Evolutionary conservation across 2,797 vertebrate genomes (phyloP), one percentile per base, ranked within the genome.

Genomic region (Coregonus ussuriensis): DNA sequence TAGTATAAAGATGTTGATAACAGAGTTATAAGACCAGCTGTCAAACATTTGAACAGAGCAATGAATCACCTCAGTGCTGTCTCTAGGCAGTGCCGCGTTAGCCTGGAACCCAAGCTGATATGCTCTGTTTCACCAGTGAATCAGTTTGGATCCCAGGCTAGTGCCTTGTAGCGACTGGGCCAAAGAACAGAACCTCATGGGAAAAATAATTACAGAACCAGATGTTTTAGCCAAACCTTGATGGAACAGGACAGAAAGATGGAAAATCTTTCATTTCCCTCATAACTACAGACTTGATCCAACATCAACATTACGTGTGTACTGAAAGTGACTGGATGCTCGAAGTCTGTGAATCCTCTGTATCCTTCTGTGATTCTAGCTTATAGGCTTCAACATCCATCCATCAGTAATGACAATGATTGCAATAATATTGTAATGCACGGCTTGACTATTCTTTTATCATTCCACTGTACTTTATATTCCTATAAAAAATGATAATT

Each of bases 111-210:
- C 14, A 54, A 18, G 3, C 54, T 56, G 16, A 56, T 56, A 56
- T 18, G 54, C 13, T 56, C 35, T 37, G 18, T 56, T 54, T 56
- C 16, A 11, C 15, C 16, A 56, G 54, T 6, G 18, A n/a, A 18
- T 59, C 54, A 6, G 54, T 59, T 18, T n/a, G 16, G 37, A 41
- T 41, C 37, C 6, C 6, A 41, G 37, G 37, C 37, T 7, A 41
- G 6, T 41, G 37, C 37, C 7, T 1, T 41, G 37, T 7, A 41
- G 37, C 37, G 16, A 54, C 11, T 47, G 65, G 71, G 62, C 16
- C 75, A 63, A 76, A 73, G 59, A 80, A 70, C 25, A 18, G 33
- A 67, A 25, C 2, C 2, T 67, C 51, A 79, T 53, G 37, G 16
- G 66, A 16, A 53, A 68, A 72, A 51, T 18, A 51, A 67, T 51